Base-by-base conservation (phyloP, 2,113 vertebrate species). In the Oostethus manadensis region DNA sequence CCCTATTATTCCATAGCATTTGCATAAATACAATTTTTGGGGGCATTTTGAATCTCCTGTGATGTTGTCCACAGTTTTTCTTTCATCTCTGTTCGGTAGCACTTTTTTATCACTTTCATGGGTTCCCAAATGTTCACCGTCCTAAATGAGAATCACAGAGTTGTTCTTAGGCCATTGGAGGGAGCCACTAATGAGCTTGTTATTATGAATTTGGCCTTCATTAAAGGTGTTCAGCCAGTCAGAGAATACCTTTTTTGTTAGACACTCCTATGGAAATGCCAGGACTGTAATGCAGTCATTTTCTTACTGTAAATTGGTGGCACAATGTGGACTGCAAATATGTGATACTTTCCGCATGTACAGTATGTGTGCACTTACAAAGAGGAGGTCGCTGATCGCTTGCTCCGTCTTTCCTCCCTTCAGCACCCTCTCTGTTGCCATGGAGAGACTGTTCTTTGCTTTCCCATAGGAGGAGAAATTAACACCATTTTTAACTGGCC, bases 401-500 rank as follows among this genome's bases (percentile, higher is more conserved):
- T 71, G 85, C 86, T 88, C 86, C 76, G 81, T 79, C 83, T 87
- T 88, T 86, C 84, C 88, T 89, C 84, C 86, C 85, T 87, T 88
- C 86, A 80, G 88, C 87, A 87, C 88, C 88, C 87, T 88, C 82
- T 87, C 89, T 87, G 89, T 91, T 91, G 89, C 89, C 89, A 90
- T 89, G 88, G 89, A 90, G 89, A 90, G 87, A 84, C 83, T 68
- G 77, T 85, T 89, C 88, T 87, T 88, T 87, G 88, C 87, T 85
- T 84, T 89, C 89, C 89, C 89, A 91, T 89, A 91, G 89, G 89
- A 90, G 81, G 80, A 88, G 86, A 90, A 89, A 91, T 91, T 91
- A 91, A 91, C 88, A 91, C 89, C 87, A 89, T 90, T 91, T 91
- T 90, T 89, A 89, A 90, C 88, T 88, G 88, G 88, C 89, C 88